Conservation (phyloP, 2,113 vertebrate species). For the Gracilinanus agilis region DNA sequence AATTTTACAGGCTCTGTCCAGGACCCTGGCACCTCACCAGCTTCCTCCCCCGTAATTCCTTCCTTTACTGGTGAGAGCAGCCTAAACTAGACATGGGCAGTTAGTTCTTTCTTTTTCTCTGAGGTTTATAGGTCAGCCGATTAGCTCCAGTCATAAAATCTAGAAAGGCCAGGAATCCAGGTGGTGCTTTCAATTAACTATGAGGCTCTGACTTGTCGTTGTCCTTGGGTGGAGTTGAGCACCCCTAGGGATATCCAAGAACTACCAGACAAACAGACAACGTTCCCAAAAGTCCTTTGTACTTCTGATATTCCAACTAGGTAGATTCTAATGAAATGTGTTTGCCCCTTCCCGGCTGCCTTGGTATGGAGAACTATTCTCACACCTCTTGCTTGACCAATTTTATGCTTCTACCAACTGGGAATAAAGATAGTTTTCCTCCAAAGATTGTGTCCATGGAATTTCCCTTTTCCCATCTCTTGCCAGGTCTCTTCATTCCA, state of each 20-base stretch:
- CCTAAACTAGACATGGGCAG: background rate
- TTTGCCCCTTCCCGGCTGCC: no score
- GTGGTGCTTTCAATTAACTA: no score
- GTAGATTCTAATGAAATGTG: background rate
- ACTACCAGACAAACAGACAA: background rate
- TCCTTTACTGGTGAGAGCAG: background rate
- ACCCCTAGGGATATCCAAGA: background rate
- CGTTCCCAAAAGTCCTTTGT: background rate
- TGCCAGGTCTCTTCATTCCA: background rate
- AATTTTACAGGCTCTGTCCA: background rate
- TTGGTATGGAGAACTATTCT: background rate
- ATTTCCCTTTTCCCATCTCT: background rate
- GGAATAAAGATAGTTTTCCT: background rate
- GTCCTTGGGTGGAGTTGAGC: background rate
- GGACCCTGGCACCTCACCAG: background rate
- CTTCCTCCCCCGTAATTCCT: background rate
- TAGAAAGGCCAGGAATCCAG: background rate
- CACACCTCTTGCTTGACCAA: background rate
- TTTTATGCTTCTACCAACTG: background rate
- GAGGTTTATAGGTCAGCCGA: conserved; percentile 15
- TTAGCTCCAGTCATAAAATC: background rate
- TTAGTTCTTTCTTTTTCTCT: background rate
- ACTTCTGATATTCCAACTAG: background rate
- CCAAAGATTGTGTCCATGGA: background rate
- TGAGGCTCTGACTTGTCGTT: background rate